phyloP scores from a whole-genome alignment of 2,797 vertebrate genomes.

The Gymnothorax javanicus region DNA sequence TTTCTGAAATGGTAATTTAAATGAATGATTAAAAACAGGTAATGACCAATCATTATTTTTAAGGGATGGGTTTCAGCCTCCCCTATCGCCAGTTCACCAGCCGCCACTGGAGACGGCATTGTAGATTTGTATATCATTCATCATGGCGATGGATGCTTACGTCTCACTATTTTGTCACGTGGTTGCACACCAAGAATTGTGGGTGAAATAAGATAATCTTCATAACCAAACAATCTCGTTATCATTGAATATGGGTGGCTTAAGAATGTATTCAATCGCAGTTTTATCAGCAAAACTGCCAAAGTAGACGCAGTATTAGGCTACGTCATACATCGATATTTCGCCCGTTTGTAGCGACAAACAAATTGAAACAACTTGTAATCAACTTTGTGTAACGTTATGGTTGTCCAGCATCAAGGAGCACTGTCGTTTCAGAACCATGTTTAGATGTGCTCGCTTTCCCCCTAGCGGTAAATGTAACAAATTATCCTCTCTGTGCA shows the following conservation, averaged over 20 bases:
- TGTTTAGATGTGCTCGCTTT: constrained; percentile 25
- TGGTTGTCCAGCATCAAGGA: constrained; percentile 49
- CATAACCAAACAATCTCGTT: neutral
- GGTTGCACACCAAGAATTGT: too few relatives aligned
- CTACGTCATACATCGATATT: neutral
- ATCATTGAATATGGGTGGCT: neutral
- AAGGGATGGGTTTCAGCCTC: too few relatives aligned
- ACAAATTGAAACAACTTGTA: neutral
- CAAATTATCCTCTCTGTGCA: constrained; percentile 46
- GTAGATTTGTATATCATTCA: too few relatives aligned
- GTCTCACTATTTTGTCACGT: too few relatives aligned
- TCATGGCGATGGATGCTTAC: too few relatives aligned
- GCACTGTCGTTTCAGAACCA: too few relatives aligned
- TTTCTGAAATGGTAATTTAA: too few relatives aligned
- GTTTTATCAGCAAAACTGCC: neutral
- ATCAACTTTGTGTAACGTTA: constrained; percentile 49
- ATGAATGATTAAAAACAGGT: too few relatives aligned
- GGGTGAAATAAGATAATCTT: neutral
- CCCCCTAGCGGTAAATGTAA: constrained; percentile 61
- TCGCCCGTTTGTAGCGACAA: neutral
- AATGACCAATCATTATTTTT: too few relatives aligned
- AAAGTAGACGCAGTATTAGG: neutral
- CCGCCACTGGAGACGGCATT: too few relatives aligned
- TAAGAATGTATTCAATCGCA: neutral
- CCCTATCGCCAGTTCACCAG: too few relatives aligned